Evolutionary conservation across 2,797 vertebrate genomes (phyloP), one percentile per base, ranked within the genome.

Genomic region (Dendrocincla tyrannina): DNA sequence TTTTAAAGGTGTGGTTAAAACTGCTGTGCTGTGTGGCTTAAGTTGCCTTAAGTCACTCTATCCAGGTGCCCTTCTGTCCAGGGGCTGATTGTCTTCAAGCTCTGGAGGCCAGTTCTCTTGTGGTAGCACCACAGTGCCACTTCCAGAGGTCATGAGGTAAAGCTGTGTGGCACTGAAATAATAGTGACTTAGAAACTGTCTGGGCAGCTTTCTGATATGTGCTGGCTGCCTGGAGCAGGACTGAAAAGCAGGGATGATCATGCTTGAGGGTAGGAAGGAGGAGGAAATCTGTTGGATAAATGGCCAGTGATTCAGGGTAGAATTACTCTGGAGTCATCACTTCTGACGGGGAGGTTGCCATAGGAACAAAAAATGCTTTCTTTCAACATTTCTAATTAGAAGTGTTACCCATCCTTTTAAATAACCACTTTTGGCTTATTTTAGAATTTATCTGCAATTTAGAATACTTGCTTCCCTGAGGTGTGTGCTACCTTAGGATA

Each of bases 311-410:
- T 86, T 91, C 74, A 85, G 39, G 67, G 55, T 78, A 28, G 84
- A 86, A 84, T 93, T 90, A 41, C 24, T 9, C 68, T 70, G 85
- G 37, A 94, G 88, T 93, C 58, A 75, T 94, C 63, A 7, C 59
- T 67, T 80, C 80, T 82, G 69, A 68, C 33, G 63, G 70, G 59
- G 85, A 86, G 47, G 83, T 84, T 91, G 32, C 74, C 47, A 76
- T 89, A 84, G 94, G 63, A 95, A 95, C 83, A 70, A n/a, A 90
- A 93, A 86, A 83, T n/a, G 77, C 77, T 84, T 94, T 42, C 62
- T 78, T 88, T 83, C 18, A 33, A 49, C 22, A 25, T 35, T 75
- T 82, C 75, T 79, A 49, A 44, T 86, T 82, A 77, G 66, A 70
- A 94, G 58, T 74, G 50, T 69, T 94, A 53, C 28, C 76, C 76